Conservation (phyloP, 2,888 invertebrate genomes). For the Acronicta psi region DNA sequence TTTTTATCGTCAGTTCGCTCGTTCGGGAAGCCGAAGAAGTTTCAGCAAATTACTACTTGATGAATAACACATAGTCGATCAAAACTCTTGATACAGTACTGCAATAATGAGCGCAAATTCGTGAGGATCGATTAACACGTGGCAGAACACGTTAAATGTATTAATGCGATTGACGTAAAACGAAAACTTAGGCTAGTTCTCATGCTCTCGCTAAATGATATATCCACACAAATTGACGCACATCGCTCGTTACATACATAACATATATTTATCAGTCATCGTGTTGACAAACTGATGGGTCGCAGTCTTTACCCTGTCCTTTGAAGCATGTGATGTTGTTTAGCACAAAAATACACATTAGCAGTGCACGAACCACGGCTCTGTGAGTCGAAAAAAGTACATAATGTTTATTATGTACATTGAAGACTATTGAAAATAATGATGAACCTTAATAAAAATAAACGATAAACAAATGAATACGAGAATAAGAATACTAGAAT, state of each 20-base stretch:
- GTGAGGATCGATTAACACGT: slow-evolving; percentile 67
- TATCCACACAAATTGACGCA: slow-evolving; percentile 79
- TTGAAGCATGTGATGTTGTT: slow-evolving; percentile 50
- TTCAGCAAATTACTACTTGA: too few species aligned
- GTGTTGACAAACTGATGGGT: slow-evolving; percentile 53
- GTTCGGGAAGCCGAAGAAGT: too few species aligned
- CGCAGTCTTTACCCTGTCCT: slow-evolving; percentile 54
- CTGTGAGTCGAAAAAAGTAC: not conserved
- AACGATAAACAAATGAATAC: too few species aligned
- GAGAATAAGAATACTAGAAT: too few species aligned
- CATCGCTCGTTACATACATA: slow-evolving; percentile 57
- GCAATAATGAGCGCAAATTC: slow-evolving; percentile 45
- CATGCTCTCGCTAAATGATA: slow-evolving; percentile 72
- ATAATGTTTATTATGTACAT: not conserved
- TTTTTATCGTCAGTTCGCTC: too few species aligned
- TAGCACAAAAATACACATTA: slow-evolving; percentile 43
- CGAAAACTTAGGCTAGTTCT: slow-evolving; percentile 71
- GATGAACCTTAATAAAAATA: not conserved
- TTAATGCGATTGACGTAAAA: slow-evolving; percentile 74
- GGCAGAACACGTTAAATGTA: slow-evolving; percentile 61
- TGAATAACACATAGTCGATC: too few species aligned
- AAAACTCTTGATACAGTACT: not conserved
- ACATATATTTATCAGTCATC: slow-evolving; percentile 56
- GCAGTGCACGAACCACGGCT: slow-evolving; percentile 14
- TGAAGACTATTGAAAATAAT: not conserved